Percentiles rank a stretch among this genome's conserved stretches.
These are phyloP conservation scores for Pseudomyrmex pallidus DNA, from an alignment of 1,140 invertebrate genomes.

Conservation along the genomic window DNA sequence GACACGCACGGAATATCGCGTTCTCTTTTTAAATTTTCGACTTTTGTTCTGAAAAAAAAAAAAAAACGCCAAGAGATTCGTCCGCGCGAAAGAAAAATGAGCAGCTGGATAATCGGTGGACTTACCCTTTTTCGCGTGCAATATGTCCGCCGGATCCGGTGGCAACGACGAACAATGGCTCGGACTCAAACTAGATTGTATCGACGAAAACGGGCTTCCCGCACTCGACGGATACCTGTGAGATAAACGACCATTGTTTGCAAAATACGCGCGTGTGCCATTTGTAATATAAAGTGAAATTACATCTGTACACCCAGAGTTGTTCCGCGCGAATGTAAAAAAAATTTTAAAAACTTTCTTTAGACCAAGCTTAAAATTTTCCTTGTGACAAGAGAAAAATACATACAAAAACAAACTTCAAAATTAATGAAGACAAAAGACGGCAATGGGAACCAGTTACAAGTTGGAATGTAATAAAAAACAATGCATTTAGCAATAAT, in stretches of 20 bases:
- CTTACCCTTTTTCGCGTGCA: constrained; percentile 85
- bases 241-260: constrained; percentile 32
- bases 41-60: background rate
- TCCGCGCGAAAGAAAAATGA: background rate
- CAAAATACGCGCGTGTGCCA: background rate
- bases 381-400: no score
- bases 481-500: no score
- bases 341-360: no score
- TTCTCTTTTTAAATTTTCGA: no score
- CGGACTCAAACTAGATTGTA: constrained; percentile 85
- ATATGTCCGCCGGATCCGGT: constrained; percentile 83
- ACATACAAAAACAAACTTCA: no score
- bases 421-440: no score
- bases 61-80: background rate
- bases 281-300: background rate
- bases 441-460: no score
- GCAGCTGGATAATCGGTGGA: constrained; percentile 36
- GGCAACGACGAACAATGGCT: constrained; percentile 83
- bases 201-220: constrained; percentile 84
- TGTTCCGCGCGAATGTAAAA: background rate
- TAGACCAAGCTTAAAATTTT: background rate
- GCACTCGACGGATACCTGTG: constrained; percentile 84
- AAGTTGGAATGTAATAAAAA: no score
- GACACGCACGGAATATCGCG: no score
- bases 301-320: constrained; percentile 20